These are phyloP conservation scores for Enteromius unitaeniatus DNA, from an alignment of 2,797 vertebrate genomes.

Conservation along the genomic window DNA sequence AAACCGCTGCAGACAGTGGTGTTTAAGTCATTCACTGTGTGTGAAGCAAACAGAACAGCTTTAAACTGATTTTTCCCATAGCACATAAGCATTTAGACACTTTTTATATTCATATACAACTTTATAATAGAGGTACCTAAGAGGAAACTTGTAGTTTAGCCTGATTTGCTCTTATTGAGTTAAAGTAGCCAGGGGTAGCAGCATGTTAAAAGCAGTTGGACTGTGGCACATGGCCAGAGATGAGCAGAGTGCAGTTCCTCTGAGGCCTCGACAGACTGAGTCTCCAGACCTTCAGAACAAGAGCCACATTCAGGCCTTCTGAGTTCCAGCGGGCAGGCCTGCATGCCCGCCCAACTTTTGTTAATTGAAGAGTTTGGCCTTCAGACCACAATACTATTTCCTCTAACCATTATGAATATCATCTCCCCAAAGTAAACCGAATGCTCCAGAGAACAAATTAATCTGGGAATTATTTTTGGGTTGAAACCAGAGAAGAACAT, in stretches of 20 bases:
- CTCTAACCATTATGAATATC: constrained; percentile 13
- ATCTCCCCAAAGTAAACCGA: neutral
- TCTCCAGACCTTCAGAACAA: constrained; percentile 50
- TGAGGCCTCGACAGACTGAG: constrained; percentile 33
- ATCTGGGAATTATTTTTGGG: neutral
- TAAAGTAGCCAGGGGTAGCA: constrained; percentile 9
- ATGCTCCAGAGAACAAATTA: constrained; percentile 13
- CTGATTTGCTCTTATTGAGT: constrained; percentile 1
- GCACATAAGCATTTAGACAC: neutral
- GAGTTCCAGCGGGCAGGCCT: constrained; percentile 21
- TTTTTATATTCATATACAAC: neutral
- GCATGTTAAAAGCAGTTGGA: constrained; percentile 28
- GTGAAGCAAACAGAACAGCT: neutral
- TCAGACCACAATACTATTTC: constrained; percentile 12
- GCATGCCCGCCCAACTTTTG: neutral
- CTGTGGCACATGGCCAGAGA: constrained; percentile 28
- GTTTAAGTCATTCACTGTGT: neutral
- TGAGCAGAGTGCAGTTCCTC: constrained; percentile 36
- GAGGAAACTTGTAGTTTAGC: neutral
- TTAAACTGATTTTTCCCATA: neutral
- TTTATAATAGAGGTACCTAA: neutral
- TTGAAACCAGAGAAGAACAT: neutral
- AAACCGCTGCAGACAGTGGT: neutral
- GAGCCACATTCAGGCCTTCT: constrained; percentile 40
- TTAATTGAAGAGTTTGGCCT: constrained; percentile 13